Conservation (phyloP, 2,888 invertebrate genomes). For the Polia nebulosa region DNA sequence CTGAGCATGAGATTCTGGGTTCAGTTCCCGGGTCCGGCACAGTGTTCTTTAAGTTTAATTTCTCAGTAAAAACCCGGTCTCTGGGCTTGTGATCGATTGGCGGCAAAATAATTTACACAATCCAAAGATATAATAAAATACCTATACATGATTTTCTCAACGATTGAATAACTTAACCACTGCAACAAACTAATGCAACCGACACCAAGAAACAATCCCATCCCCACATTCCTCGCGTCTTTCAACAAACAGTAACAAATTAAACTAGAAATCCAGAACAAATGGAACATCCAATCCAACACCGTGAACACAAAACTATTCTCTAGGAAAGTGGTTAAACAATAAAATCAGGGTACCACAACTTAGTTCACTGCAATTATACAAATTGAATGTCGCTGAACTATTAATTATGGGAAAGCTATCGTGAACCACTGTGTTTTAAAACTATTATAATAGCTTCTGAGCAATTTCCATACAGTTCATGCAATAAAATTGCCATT, state of each 20-base stretch:
- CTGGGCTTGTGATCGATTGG: neutral
- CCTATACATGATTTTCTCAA: neutral
- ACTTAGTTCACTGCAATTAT: constrained; percentile 73
- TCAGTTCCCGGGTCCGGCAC: neutral
- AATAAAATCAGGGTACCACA: constrained; percentile 71
- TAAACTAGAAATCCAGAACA: constrained; percentile 23
- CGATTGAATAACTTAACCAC: neutral
- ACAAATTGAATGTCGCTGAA: constrained; percentile 75
- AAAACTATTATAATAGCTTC: constrained; percentile 48
- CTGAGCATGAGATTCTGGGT: neutral
- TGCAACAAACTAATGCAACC: too few species aligned
- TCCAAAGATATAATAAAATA: neutral
- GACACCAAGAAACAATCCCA: neutral
- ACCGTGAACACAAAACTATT: constrained; percentile 39
- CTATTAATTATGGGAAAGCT: constrained; percentile 67
- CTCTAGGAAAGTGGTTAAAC: constrained; percentile 54
- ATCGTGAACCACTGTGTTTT: constrained; percentile 50
- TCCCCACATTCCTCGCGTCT: neutral
- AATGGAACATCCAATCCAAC: constrained; percentile 48
- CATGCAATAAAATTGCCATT: constrained; percentile 18
- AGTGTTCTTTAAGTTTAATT: too few species aligned
- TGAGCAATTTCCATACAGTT: constrained; percentile 19
- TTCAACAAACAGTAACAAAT: constrained; percentile 11
- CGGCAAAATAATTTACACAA: neutral
- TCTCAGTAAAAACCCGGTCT: neutral